Evolutionary conservation across 1,140 invertebrate species (phyloP).

Genomic region (Psix sp.): DNA sequence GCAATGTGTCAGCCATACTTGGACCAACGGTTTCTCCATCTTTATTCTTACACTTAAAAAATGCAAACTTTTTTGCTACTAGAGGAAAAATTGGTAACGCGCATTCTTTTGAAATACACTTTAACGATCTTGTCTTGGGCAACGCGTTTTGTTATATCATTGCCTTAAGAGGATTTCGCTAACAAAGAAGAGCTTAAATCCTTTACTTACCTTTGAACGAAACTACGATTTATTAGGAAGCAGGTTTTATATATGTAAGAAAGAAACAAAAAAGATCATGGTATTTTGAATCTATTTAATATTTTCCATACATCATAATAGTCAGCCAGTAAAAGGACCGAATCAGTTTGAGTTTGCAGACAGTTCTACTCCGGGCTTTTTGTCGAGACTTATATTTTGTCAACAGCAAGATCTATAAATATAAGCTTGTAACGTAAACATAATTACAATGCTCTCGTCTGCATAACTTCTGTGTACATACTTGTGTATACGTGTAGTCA

Average conservation of each 20-base stretch:
- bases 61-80: slow-evolving; percentile 39
- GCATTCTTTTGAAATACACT: slow-evolving; percentile 34
- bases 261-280: slow-evolving; percentile 24
- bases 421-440: slow-evolving; percentile 45
- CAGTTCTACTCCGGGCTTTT: slow-evolving; percentile 12
- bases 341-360: slow-evolving; percentile 2
- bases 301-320: slow-evolving; percentile 57
- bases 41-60: slow-evolving; percentile 33
- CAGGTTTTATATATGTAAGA: slow-evolving; percentile 10
- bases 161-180: slow-evolving; percentile 30
- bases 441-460: slow-evolving; percentile 38
- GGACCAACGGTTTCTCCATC: slow-evolving; percentile 56
- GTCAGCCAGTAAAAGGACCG: slow-evolving; percentile 32
- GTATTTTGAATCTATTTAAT: slow-evolving; percentile 58
- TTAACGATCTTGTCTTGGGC: slow-evolving; percentile 44
- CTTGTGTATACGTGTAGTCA: slow-evolving; percentile 30
- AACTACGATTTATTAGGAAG: slow-evolving; percentile 6
- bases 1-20: slow-evolving; percentile 50
- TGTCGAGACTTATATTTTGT: slow-evolving; percentile 28
- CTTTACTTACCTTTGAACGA: slow-evolving; percentile 26
- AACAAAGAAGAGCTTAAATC: slow-evolving; percentile 32
- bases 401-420: slow-evolving; percentile 57
- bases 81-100: slow-evolving; percentile 40
- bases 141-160: slow-evolving; percentile 34
- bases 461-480: slow-evolving; percentile 37